Evolutionary conservation across 2,888 invertebrate species (phyloP), one percentile per base, ranked within the genome.

Genomic region (Mesoligia furuncula): DNA sequence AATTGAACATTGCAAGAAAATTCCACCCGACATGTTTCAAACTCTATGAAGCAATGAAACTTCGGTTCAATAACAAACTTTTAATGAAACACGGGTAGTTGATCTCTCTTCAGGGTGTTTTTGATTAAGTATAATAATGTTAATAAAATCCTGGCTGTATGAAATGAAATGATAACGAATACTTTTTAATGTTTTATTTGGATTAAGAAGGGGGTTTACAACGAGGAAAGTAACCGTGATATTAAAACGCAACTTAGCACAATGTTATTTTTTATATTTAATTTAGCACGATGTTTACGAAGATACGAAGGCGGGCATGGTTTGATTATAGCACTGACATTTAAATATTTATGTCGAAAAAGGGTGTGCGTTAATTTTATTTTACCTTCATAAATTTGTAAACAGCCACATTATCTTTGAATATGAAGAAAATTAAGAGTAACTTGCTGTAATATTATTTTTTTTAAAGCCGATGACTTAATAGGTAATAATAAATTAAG

Each of bases 21-120:
- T 92, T 92, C 92, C 92, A 91, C 77, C 90, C 92, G 87, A 92
- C 93, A 95, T 94, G 92, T 93, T 94, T 92, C 90, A 86, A 93
- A 93, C 92, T 94, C 90, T 88, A 91, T 92, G 91, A 93, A 90
- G 93, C 92, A 93, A 93, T 93, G 92, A 90, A 95, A 95, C 91
- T 95, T 94, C 84, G 83, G 90, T 91, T 93, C 93, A 90, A 92
- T 93, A 93, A 91, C 89, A 94, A 96, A 95, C 94, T 95, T 96
- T 95, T 95, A 96, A 95, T 95, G 95, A 95, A 96, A 95, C 94
- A 92, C 90, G 91, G 92, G 91, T 92, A 92, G 91, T 91, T 93
- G 90, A 93, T 93, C 90, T 90, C 84, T 88, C 85, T 87, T 85
- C 81, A 80, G 78, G 84, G 89, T 90, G 88, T 92, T 92, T 90